A percentile compares a stretch with the other conserved stretches of the same genome.
Conservation (phyloP, 2,888 invertebrate species). For the Venusia cambrica region DNA sequence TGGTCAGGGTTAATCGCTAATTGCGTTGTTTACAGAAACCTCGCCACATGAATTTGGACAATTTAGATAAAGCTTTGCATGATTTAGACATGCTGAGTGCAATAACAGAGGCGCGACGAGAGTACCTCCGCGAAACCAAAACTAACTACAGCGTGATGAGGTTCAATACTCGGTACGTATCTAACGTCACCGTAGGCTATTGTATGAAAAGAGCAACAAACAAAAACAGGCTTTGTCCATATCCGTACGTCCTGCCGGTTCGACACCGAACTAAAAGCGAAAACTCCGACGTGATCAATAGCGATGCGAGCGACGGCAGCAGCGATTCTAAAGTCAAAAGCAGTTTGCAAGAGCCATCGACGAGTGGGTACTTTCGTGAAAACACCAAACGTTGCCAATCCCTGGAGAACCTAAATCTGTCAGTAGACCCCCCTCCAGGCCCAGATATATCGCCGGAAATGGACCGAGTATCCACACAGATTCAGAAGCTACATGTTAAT, state of each 20-base stretch:
- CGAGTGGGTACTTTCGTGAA: conserved; percentile 57
- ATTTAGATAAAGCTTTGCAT: conserved; percentile 81
- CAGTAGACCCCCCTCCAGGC: conserved; percentile 55
- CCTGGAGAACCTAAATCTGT: conserved; percentile 78
- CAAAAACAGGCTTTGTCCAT: conserved; percentile 82
- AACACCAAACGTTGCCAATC: conserved; percentile 81
- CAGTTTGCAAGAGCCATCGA: conserved; percentile 64
- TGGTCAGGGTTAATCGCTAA: conserved; percentile 35
- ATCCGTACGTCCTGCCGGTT: conserved; percentile 81
- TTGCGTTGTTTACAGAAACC: conserved; percentile 67
- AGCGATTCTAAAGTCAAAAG: conserved; percentile 49
- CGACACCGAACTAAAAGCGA: conserved; percentile 83
- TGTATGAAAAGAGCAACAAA: conserved; percentile 77
- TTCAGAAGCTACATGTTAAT: conserved; percentile 83
- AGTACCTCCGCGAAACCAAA: conserved; percentile 78
- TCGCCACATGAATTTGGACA: conserved; percentile 73
- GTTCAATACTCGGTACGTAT: conserved; percentile 82
- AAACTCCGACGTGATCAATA: conserved; percentile 77
- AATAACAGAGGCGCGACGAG: conserved; percentile 79
- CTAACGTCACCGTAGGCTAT: conserved; percentile 83
- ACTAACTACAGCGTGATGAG: conserved; percentile 74
- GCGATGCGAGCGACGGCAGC: conserved; percentile 55
- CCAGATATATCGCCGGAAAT: conserved; percentile 75
- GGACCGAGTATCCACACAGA: conserved; percentile 82
- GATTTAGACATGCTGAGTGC: conserved; percentile 83